Evolutionary conservation across 2,797 vertebrate species (phyloP).

Genomic region (Falco naumanni): DNA sequence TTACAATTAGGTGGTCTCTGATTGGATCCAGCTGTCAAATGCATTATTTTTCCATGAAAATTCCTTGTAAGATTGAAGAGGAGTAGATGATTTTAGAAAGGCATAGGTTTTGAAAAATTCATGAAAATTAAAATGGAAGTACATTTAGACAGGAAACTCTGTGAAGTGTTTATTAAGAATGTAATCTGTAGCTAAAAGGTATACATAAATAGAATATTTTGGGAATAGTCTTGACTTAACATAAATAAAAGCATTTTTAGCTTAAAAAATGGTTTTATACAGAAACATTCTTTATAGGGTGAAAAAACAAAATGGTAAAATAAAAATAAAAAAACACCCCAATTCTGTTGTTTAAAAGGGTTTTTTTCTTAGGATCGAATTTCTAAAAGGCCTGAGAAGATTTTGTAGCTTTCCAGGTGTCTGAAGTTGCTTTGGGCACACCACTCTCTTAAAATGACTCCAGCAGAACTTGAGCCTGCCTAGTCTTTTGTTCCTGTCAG

Average conservation of each 20-base stretch:
- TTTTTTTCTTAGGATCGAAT: neutral
- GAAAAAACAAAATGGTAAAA: accelerated
- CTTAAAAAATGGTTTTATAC: neutral
- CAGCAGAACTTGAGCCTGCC: neutral
- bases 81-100: neutral
- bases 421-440: neutral
- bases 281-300: neutral
- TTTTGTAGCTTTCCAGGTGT: neutral
- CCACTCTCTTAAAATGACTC: accelerated
- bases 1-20: neutral
- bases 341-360: neutral
- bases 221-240: neutral
- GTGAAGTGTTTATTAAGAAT: neutral
- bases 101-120: neutral
- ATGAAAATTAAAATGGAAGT: neutral
- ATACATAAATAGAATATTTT: neutral
- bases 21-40: neutral
- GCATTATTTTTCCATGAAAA: neutral
- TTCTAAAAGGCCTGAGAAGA: neutral
- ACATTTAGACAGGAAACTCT: neutral
- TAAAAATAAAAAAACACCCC: accelerated
- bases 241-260: neutral
- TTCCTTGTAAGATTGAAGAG: neutral
- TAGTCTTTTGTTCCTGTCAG: neutral
- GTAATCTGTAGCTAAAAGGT: neutral